Percentiles rank a stretch among this genome's conserved stretches.
These are phyloP conservation scores for Abscondita cerata DNA, from an alignment of 2,888 invertebrate species.

Conservation along the genomic window DNA sequence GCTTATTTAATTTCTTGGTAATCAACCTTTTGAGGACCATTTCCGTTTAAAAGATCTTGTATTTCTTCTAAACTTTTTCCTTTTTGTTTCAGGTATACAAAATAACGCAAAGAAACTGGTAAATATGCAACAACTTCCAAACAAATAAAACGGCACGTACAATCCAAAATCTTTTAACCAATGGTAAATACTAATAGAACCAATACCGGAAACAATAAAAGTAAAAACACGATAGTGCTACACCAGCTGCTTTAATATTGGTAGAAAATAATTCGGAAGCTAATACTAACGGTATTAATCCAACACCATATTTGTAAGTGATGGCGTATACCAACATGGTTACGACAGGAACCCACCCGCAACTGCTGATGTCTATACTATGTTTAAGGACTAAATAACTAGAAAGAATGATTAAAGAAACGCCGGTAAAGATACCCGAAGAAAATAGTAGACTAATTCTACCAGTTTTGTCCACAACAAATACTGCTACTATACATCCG, in stretches of 20 bases:
- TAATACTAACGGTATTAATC: conserved; percentile 54
- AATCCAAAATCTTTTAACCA: background rate
- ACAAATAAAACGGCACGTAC: conserved; percentile 10
- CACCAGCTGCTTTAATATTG: conserved; percentile 54
- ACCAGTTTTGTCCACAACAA: conserved; percentile 27
- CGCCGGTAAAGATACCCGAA: conserved; percentile 19
- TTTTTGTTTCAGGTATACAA: conserved; percentile 15
- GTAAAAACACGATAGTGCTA: background rate
- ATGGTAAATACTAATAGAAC: background rate
- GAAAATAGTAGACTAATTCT: conserved; percentile 19
- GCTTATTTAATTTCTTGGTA: no score
- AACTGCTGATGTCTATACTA: background rate
- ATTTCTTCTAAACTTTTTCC: conserved; percentile 19
- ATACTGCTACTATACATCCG: conserved; percentile 15
- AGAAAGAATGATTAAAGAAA: conserved; percentile 15
- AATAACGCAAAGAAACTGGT: conserved; percentile 7
- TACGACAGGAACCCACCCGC: background rate
- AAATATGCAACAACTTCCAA: conserved; percentile 3
- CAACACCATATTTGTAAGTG: conserved; percentile 53
- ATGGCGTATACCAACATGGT: conserved; percentile 45
- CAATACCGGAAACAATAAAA: background rate
- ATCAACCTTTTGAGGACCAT: background rate
- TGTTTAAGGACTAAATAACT: conserved; percentile 23
- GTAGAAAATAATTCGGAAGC: conserved; percentile 56
- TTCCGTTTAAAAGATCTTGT: conserved; percentile 7